Percentiles rank a stretch among this genome's conserved stretches.
Evolutionary conservation across 2,113 vertebrate genomes (phyloP).

Genomic region (Pachyramphus minor): DNA sequence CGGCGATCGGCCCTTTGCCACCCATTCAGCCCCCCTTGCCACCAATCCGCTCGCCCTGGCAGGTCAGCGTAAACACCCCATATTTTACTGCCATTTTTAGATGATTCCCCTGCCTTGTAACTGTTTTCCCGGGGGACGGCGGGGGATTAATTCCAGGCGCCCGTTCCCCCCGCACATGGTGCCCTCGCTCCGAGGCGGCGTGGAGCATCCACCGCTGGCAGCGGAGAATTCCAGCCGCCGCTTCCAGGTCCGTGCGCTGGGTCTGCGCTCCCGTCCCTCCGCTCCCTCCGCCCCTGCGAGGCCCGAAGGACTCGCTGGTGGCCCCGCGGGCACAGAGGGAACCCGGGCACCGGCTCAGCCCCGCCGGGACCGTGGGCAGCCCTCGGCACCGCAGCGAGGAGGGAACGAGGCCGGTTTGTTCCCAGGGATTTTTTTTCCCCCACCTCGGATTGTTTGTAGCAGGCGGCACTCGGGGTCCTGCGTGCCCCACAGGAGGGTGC

Average conservation of each 20-base stretch:
- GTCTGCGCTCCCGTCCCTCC: background rate
- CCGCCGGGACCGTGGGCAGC: background rate
- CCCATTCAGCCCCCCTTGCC: background rate
- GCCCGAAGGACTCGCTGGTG: background rate
- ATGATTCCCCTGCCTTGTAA: background rate
- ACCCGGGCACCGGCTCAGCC: rapidly evolving
- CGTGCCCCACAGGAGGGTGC: background rate
- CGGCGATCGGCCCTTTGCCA: background rate
- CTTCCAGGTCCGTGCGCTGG: background rate
- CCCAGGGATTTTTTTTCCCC: rapidly evolving
- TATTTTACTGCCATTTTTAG: background rate
- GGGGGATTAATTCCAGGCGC: background rate
- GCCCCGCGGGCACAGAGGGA: background rate
- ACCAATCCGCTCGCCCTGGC: background rate
- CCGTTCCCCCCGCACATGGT: background rate
- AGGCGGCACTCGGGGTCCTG: background rate
- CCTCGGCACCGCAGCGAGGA: rapidly evolving
- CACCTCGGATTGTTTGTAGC: rapidly evolving
- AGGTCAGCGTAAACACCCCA: background rate
- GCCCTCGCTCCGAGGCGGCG: background rate
- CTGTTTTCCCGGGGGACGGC: background rate
- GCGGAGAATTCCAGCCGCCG: background rate
- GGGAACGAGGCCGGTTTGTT: background rate
- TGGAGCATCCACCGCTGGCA: background rate
- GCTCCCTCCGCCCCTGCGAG: rapidly evolving